Conservation (phyloP, 92 coral and sea anemone genomes). For the Scolanthus callimorphus region DNA sequence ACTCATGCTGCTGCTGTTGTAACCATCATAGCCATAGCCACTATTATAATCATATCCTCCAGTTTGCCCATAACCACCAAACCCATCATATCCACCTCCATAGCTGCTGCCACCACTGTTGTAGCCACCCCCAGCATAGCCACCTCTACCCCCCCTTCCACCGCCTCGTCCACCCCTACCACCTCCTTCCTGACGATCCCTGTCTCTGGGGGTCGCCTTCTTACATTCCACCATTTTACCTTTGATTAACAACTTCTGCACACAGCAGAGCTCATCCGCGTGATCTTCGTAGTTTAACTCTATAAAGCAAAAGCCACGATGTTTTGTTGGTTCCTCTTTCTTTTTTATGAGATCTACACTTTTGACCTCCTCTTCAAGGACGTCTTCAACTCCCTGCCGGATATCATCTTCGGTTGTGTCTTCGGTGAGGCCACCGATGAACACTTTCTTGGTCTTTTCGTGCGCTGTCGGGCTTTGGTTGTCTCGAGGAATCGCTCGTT, state of each 20-base stretch:
- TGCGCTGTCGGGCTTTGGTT: conserved; percentile 66
- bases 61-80: conserved; percentile 13
- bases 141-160: conserved; percentile 20
- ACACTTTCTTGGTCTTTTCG: conserved; percentile 78
- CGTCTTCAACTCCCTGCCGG: conserved; percentile 30
- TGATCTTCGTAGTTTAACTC: conserved; percentile 72
- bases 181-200: conserved; percentile 29
- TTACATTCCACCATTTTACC: conserved; percentile 73
- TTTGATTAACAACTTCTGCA: conserved; percentile 52
- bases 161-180: conserved; percentile 41
- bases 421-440: conserved; percentile 80
- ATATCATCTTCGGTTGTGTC: conserved; percentile 69
- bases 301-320: conserved; percentile 72
- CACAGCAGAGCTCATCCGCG: conserved; percentile 73
- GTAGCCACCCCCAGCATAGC: conserved; percentile 18
- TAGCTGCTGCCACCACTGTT: conserved; percentile 8
- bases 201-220: conserved; percentile 63
- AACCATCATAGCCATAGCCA: conserved; percentile 1
- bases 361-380: conserved; percentile 16
- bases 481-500: conserved; percentile 93
- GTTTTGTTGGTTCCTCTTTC: conserved; percentile 34
- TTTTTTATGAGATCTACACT: conserved; percentile 48
- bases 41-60: conserved; percentile 13
- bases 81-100: conserved; percentile 12
- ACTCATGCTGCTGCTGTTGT: conserved; percentile 4